Conservation (phyloP, 1,140 invertebrate species). For the Dendrolimus punctatus region DNA sequence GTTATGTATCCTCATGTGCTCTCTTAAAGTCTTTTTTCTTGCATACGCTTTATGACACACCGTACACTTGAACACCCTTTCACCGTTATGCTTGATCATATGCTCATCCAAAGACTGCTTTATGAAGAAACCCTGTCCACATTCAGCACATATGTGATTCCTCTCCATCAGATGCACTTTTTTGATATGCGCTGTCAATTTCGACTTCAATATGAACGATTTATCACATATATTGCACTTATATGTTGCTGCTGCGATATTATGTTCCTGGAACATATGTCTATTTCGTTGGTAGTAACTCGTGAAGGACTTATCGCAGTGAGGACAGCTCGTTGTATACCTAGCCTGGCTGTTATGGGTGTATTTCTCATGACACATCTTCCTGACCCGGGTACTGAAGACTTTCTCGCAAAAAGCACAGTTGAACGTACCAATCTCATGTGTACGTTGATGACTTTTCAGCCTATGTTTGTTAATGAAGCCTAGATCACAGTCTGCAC, state of each 20-base stretch:
- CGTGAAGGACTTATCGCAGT: slow-evolving; percentile 45
- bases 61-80: slow-evolving; percentile 46
- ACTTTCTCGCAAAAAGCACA: slow-evolving; percentile 64
- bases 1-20: slow-evolving; percentile 68
- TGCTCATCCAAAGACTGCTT: slow-evolving; percentile 51
- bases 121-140: slow-evolving; percentile 49
- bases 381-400: slow-evolving; percentile 41
- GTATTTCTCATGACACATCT: slow-evolving; percentile 51
- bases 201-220: slow-evolving; percentile 47
- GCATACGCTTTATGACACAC: slow-evolving; percentile 67
- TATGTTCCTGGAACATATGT: slow-evolving; percentile 51
- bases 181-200: slow-evolving; percentile 52
- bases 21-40: slow-evolving; percentile 68
- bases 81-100: slow-evolving; percentile 53
- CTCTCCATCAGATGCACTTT: slow-evolving; percentile 57
- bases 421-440: slow-evolving; percentile 43
- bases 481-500: slow-evolving; percentile 83
- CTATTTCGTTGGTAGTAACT: slow-evolving; percentile 56
- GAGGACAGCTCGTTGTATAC: slow-evolving; percentile 50
- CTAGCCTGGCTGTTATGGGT: slow-evolving; percentile 41
- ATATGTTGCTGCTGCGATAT: slow-evolving; percentile 30
- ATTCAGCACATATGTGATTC: slow-evolving; percentile 47
- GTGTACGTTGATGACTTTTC: slow-evolving; percentile 64
- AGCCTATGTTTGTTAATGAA: slow-evolving; percentile 72
- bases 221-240: slow-evolving; percentile 61